Base-by-base conservation (phyloP, 2,888 invertebrate genomes). In the Polydesmus complanatus region DNA sequence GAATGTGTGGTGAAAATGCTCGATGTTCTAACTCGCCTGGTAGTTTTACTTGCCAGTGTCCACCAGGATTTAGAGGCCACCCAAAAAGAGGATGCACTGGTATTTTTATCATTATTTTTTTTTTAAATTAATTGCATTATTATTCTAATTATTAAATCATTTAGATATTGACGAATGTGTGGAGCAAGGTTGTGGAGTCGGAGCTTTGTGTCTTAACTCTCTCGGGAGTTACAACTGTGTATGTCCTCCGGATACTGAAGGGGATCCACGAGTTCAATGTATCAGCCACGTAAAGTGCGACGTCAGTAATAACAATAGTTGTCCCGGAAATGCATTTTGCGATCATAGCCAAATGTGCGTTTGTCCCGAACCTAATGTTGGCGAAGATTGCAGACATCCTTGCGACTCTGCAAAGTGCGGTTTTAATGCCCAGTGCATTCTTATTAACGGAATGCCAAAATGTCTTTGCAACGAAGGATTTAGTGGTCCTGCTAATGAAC, bases 351-450 rank as follows among this genome's bases (percentile, higher is more conserved):
- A 83, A 62, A 81, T 86, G 68, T 93, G 93, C 71, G 73, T 89
- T 48, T 93, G 93, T 69, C 92, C 91, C 1, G 89, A 89, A 69
- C 93, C 93, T 0, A 92, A 92, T 71, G 79, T 89, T 67, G 93
- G 92, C 68, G 88, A 90, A 68, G 89, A 91, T 70, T 93, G 93
- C 69, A 82, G 91, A 74, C 92, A 93, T 83, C 93, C 93, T 1
- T 93, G 93, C 72, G 93, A 93, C 78, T 81, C 84, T 26, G 77
- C 86, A 48, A 81, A 82, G 61, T 93, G 93, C 72, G 87, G 88
- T 55, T 84, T 87, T 55, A 92, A 92, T 73, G 86, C 91, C 3
- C 87, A 90, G 70, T 93, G 93, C 73, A 85, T 90, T 80, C 74
- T 93, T 59, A 82, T 86, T 60, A 87, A 87, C 69, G 85, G 86